Evolutionary conservation across 2,888 invertebrate genomes (phyloP), one percentile per base, ranked within the genome.

Genomic region (Mimas tiliae): DNA sequence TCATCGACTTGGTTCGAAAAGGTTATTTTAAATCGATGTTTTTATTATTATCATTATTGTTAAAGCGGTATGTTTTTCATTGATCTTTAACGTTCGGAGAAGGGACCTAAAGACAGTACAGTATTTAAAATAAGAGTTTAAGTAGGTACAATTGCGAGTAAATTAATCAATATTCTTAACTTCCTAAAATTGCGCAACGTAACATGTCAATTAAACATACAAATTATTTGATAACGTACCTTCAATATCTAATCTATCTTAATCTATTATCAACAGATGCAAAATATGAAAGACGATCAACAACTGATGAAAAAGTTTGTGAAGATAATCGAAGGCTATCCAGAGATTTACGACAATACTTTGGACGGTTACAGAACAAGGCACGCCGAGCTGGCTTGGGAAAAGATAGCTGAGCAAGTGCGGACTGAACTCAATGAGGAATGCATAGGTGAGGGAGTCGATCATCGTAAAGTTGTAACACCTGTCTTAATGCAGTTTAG

Each of bases 241-340:
- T 45, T 45, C 45, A 45, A 11, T 14, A 11, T 45, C 45, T 45
- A 12, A 45, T 45, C 33, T 33, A n/a, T 45, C 6, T 12, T 62
- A 52, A 19, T 62, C 48, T 21, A 38, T 7, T 21, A 51, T 21
- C 34, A 66, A 63, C 68, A 72, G 69, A 47, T 53, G 45, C 52
- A 48, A 63, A 70, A 38, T 68, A 93, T 93, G 91, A 88, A 84
- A 72, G 90, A 92, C 70, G 89, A 89, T 72, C 89, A 90, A 70
- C 84, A 87, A 68, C 83, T 89, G 67, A 90, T 92, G 81, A 87
- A 88, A 52, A 82, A 86, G 55, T 94, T 94, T 71, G 93, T 94
- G 70, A 90, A 91, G 76, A 86, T 93, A 71, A 85, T 94, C 65
- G 86, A 92, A 79, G 84, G 83, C 71, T 88, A 89, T 72, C 91